Evolutionary conservation across 2,888 invertebrate species (phyloP), one percentile per base, ranked within the genome.

Genomic region (Zhuqinia jingwanae): DNA sequence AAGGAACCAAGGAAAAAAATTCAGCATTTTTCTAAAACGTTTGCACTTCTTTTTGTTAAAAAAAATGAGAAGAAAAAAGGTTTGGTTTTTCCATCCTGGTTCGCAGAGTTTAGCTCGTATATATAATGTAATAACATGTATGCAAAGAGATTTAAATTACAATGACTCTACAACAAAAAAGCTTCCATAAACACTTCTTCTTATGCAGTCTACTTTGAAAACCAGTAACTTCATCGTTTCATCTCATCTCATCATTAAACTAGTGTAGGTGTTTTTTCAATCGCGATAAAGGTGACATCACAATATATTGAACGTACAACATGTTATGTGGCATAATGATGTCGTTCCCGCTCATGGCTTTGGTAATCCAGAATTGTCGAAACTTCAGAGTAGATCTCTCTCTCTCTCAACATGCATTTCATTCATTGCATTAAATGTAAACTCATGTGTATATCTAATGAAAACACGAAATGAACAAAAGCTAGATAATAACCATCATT

Each of bases 1-100:
- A 82, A 82, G 82, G 82, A 68, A 68, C 3, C 17, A 2, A 36
- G 20, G 20, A 68, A 45, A 68, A 68, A 36, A 68, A 68, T 13
- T 20, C 42, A 45, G 15, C 36, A 15, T 50, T 20, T 68, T 45
- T n/a, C 2, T 6, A 65, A 65, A 36, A 36, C 13, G 20, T 68
- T 20, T 17, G 22, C 45, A 45, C 13, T 68, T 22, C 68, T 68
- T 30, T 68, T 68, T 10, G 20, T 65, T 20, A 20, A 22, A 68
- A 45, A 20, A 22, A 68, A 45, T 68, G 45, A 68, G 68, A 11
- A 2, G 22, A 42, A 68, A 65, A 68, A 65, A 36, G 36, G 36
- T 22, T 68, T 65, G 63, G 63, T 63, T 65, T 65, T 36, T 36
- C 36, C 63, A 65, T 30, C 30, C n/a, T 65, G n/a, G 30, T 65